Conservation (phyloP, 1,140 invertebrate species). For the Elymnias hypermnestra region DNA sequence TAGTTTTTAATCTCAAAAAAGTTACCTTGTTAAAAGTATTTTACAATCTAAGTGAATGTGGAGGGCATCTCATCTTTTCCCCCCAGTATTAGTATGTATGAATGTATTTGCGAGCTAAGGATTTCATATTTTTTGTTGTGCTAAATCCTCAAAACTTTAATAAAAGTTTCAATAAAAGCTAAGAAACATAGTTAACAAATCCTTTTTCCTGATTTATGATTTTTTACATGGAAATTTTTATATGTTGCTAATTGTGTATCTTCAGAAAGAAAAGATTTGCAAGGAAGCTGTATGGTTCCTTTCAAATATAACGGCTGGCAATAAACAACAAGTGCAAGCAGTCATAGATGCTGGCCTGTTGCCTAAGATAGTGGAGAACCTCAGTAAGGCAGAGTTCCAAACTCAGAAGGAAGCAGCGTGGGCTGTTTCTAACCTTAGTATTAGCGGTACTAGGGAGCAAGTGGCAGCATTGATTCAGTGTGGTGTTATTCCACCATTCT, state of each 20-base stretch:
- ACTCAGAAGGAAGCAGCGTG: constrained; percentile 99
- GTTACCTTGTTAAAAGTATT: constrained; percentile 13
- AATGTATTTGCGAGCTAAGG: no score
- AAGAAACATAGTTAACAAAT: no score
- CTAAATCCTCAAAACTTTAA: no score
- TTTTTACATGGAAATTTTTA: no score
- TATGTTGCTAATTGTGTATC: no score
- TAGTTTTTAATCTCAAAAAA: constrained; percentile 5
- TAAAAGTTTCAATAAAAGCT: no score
- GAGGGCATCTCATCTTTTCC: no score
- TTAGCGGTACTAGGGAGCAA: constrained; percentile 96
- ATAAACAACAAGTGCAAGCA: constrained; percentile 96
- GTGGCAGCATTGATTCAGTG: constrained; percentile 90
- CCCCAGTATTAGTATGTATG: no score
- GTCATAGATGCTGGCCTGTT: constrained; percentile 97
- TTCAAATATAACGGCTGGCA: constrained; percentile 99
- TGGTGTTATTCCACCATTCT: constrained; percentile 94
- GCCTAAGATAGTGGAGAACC: constrained; percentile 95
- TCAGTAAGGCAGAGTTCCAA: constrained; percentile 97
- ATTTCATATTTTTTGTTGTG: no score
- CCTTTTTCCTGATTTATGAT: no score
- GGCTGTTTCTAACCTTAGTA: constrained; percentile 99
- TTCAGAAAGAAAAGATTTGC: constrained; percentile 82
- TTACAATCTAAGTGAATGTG: no score
- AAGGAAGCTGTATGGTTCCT: constrained; percentile 99